Conservation (phyloP, 2,797 vertebrate species). For the Distichodus sexfasciatus region DNA sequence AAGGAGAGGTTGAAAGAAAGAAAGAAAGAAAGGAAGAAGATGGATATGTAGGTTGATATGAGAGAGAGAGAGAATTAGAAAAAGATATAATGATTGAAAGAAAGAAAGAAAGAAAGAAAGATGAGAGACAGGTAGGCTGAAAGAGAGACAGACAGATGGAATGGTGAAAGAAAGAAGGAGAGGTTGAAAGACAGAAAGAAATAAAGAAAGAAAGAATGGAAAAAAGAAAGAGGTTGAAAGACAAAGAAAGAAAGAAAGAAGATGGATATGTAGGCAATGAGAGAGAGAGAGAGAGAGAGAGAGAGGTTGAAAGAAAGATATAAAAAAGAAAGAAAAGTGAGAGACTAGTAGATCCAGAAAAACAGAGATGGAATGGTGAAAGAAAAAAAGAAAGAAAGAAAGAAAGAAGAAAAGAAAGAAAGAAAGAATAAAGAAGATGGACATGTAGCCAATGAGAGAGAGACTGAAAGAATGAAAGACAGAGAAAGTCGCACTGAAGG, state of each 20-base stretch:
- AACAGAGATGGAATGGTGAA: no score
- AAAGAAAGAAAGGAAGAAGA: background rate
- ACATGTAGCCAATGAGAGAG: no score
- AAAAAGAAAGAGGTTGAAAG: background rate
- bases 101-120: background rate
- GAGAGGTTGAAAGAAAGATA: background rate
- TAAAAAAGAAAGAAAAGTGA: no score
- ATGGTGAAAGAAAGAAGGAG: background rate
- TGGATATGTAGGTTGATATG: background rate
- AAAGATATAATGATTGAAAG: background rate
- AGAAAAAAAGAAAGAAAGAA: no score
- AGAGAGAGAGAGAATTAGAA: background rate
- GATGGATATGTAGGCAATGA: no score
- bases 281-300: background rate
- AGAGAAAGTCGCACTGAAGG: no score
- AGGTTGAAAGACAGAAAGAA: background rate
- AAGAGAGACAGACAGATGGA: background rate
- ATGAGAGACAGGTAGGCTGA: background rate
- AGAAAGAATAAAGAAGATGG: no score
- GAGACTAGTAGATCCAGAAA: no score
- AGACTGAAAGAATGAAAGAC: no score
- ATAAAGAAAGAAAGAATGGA: background rate
- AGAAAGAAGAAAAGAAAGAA: no score
- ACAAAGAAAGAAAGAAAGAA: no score
- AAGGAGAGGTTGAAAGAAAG: background rate